phyloP scores from a whole-genome alignment of 1,140 invertebrate species.

The Carposina sasakii region DNA sequence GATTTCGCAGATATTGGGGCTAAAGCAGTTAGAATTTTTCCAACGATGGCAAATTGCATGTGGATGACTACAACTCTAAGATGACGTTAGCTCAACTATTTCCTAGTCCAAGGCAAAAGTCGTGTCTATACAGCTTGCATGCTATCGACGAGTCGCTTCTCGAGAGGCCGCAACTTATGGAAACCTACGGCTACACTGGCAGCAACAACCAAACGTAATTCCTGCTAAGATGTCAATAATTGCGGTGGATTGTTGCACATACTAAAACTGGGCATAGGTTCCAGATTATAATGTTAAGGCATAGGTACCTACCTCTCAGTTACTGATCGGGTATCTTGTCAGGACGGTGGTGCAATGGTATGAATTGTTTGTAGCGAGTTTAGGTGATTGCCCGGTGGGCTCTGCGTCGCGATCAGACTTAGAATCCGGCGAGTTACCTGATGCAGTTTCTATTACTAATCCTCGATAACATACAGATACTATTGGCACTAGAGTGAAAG shows the following conservation, averaged over 20 bases:
- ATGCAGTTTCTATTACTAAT: too few relatives aligned
- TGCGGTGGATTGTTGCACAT: neutral
- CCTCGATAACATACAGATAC: too few relatives aligned
- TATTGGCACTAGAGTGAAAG: too few relatives aligned
- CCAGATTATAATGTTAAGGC: too few relatives aligned
- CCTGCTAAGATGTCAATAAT: neutral
- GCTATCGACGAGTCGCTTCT: slow-evolving; percentile 3
- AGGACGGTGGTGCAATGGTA: too few relatives aligned
- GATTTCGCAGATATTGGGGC: slow-evolving; percentile 6
- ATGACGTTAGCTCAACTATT: neutral
- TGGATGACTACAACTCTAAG: slow-evolving; percentile 10
- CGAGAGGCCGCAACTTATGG: slow-evolving; percentile 3
- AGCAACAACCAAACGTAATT: neutral
- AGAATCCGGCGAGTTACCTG: too few relatives aligned
- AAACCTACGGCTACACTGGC: too few relatives aligned
- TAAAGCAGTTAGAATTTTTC: slow-evolving; percentile 10
- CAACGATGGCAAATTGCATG: slow-evolving; percentile 1
- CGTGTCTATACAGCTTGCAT: neutral
- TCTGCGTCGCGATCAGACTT: too few relatives aligned
- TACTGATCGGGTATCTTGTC: too few relatives aligned
- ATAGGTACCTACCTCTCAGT: too few relatives aligned
- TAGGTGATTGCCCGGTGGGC: too few relatives aligned
- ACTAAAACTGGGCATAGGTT: neutral
- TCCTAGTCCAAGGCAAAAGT: neutral
- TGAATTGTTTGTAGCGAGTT: too few relatives aligned